Percentiles rank a stretch among this genome's conserved stretches.
Evolutionary conservation across 2,113 vertebrate species (phyloP).

Genomic region (Ameiurus melas): DNA sequence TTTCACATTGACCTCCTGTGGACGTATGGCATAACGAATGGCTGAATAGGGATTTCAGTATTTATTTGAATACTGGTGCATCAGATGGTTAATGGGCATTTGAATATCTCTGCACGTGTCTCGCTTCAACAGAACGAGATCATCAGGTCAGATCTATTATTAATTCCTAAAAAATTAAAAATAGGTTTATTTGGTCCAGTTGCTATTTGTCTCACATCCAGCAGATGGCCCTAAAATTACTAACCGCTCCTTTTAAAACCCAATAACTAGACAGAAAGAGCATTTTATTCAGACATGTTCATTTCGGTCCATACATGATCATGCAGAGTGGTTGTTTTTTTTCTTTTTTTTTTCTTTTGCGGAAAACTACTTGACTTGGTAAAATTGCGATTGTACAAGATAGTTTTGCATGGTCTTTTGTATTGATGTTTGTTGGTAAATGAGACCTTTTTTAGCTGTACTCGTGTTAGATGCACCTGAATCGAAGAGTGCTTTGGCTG

Average conservation of each 20-base stretch:
- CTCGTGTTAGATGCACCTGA: too few species aligned
- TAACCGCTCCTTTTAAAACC: background rate
- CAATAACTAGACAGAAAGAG: background rate
- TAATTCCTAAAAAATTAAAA: too few species aligned
- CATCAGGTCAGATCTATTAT: background rate
- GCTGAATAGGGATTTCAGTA: background rate
- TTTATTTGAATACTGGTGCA: slow-evolving; percentile 1
- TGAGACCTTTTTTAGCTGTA: too few species aligned
- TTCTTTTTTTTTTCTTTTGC: too few species aligned
- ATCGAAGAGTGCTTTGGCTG: too few species aligned
- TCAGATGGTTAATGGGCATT: background rate
- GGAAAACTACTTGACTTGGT: too few species aligned
- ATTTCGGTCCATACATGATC: background rate
- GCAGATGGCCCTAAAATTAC: background rate
- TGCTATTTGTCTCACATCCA: background rate
- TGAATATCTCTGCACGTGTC: background rate
- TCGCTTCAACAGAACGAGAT: background rate
- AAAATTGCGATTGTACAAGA: too few species aligned
- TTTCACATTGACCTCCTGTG: background rate
- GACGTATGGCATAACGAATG: background rate
- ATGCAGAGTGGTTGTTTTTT: too few species aligned
- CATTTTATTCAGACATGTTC: slow-evolving; percentile 6
- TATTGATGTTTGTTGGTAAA: too few species aligned
- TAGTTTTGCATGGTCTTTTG: too few species aligned
- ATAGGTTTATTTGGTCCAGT: background rate